Evolutionary conservation across 1,140 invertebrate species (phyloP).

Genomic region (Planococcus citri): DNA sequence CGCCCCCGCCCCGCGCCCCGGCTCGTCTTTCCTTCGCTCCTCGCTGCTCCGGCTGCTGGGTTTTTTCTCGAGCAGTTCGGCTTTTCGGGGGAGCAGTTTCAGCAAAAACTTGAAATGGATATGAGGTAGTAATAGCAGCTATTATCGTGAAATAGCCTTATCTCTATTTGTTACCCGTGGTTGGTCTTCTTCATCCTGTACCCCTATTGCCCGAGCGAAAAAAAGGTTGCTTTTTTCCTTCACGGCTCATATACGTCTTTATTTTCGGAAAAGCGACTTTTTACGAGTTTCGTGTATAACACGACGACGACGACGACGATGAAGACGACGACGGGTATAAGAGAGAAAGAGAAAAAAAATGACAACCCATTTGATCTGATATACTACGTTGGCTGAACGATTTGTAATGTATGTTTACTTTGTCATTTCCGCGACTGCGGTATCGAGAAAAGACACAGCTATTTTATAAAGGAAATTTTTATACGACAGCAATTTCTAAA

Average conservation of each 20-base stretch:
- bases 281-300: background rate
- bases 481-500: no score
- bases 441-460: background rate
- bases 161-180: conserved; percentile 16
- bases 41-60: no score
- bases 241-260: conserved; percentile 17
- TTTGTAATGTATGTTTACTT: conserved; percentile 3
- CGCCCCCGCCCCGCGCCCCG: no score
- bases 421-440: background rate
- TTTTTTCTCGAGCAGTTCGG: background rate
- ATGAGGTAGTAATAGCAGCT: conserved; percentile 17
- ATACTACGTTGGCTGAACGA: background rate
- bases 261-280: conserved; percentile 13
- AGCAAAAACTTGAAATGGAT: conserved; percentile 18
- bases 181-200: conserved; percentile 5
- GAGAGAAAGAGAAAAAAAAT: no score
- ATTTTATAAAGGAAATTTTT: no score
- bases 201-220: background rate
- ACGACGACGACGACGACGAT: background rate
- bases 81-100: conserved; percentile 10
- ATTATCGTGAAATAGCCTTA: conserved; percentile 17
- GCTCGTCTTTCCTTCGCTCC: no score
- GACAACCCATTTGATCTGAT: conserved; percentile 6
- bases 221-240: conserved; percentile 5
- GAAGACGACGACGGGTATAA: no score